Evolutionary conservation across 2,113 vertebrate genomes (phyloP).

Genomic region (Struthidea cinerea): DNA sequence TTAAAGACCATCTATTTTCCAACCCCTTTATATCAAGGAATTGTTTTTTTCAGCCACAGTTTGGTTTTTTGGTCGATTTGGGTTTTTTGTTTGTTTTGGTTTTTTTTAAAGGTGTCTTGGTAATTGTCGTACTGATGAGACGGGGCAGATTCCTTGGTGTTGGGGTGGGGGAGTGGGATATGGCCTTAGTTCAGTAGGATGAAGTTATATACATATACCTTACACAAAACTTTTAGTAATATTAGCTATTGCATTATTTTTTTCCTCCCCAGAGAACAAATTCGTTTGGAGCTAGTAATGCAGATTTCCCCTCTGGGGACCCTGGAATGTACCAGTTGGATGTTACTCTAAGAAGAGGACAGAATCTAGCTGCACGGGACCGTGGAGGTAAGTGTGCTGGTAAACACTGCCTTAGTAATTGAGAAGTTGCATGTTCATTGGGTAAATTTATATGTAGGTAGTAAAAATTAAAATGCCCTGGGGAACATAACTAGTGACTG

Average conservation of each 20-base stretch:
- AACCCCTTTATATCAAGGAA: not conserved
- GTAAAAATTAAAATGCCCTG: not conserved
- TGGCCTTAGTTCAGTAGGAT: not conserved
- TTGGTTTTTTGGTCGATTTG: not conserved
- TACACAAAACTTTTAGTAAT: not conserved
- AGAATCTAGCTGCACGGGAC: constrained; percentile 89
- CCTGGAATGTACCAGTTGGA: constrained; percentile 93
- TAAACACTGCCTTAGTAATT: not conserved
- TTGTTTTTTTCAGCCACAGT: not conserved
- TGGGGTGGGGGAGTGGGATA: not conserved
- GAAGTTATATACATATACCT: not conserved
- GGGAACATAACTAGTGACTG: not conserved
- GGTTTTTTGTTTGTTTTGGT: not conserved
- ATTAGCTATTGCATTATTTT: not conserved
- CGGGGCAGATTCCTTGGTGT: not conserved
- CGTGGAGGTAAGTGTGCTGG: constrained; percentile 79
- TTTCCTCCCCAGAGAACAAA: constrained; percentile 76
- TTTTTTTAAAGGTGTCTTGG: not conserved
- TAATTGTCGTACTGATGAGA: not conserved
- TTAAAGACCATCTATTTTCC: not conserved
- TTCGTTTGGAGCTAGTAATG: constrained; percentile 81
- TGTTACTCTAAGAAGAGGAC: constrained; percentile 87
- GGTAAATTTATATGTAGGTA: not conserved
- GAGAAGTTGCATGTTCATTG: not conserved
- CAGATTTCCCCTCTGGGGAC: constrained; percentile 70